These are phyloP conservation scores for Drosophila truncata DNA, from an alignment of 1,140 invertebrate species.

Conservation along the genomic window DNA sequence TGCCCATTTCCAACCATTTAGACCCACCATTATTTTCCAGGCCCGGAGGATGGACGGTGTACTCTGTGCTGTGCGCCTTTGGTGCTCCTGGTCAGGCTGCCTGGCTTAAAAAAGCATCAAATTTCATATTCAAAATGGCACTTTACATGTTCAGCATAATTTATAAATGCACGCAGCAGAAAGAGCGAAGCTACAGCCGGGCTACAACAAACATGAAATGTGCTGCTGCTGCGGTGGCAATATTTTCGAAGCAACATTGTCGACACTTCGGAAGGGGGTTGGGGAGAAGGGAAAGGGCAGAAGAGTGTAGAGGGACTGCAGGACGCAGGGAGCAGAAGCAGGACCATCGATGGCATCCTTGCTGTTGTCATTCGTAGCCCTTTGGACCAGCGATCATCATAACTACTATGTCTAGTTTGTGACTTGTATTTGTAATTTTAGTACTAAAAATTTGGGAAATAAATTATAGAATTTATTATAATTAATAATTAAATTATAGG, in stretches of 20 bases:
- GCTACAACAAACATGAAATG: constrained; percentile 74
- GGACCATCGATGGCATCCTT: constrained; percentile 62
- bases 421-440: not conserved
- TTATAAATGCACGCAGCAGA: constrained; percentile 80
- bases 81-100: constrained; percentile 37
- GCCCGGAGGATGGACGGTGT: not conserved
- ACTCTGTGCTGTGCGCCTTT: constrained; percentile 6
- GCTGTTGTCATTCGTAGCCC: constrained; percentile 14
- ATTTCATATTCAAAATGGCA: constrained; percentile 85
- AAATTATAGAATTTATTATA: not conserved
- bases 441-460: not conserved
- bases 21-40: not conserved
- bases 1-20: not conserved
- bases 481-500: not conserved
- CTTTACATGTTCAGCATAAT: constrained; percentile 85
- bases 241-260: constrained; percentile 82
- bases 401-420: not conserved
- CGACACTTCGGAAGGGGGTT: constrained; percentile 53
- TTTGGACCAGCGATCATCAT: not conserved
- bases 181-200: constrained; percentile 22
- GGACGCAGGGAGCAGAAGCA: not conserved
- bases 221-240: constrained; percentile 78
- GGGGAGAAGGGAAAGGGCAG: not conserved
- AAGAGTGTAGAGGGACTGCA: too few relatives aligned
- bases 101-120: constrained; percentile 85